These are phyloP conservation scores for Donacobius atricapilla DNA, from an alignment of 2,113 vertebrate genomes.

Conservation along the genomic window DNA sequence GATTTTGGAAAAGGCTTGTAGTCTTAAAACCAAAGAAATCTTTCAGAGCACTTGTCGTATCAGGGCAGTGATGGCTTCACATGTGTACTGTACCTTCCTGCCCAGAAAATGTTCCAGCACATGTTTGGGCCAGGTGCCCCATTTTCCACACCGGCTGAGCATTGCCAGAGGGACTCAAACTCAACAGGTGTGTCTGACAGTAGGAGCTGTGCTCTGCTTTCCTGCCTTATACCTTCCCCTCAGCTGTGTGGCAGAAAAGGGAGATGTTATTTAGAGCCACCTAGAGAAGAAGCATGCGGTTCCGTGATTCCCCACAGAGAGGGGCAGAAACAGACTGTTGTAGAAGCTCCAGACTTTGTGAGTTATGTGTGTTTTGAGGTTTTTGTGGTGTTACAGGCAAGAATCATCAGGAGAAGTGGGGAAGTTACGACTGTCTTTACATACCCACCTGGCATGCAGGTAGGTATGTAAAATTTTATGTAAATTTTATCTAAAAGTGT, in stretches of 20 bases:
- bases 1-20: not conserved
- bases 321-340: fast-evolving
- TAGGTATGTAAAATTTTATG: fast-evolving
- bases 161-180: not conserved
- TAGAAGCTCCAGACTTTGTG: not conserved
- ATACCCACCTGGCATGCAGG: not conserved
- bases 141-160: not conserved
- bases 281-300: not conserved
- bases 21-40: not conserved
- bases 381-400: not conserved
- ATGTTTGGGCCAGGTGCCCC: not conserved
- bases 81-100: not conserved
- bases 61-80: not conserved
- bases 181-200: not conserved
- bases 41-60: not conserved
- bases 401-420: not conserved
- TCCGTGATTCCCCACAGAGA: not conserved
- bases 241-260: not conserved
- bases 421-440: not conserved
- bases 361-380: not conserved
- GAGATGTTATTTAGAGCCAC: not conserved
- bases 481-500: not conserved
- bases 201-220: not conserved
- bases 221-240: not conserved
- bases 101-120: not conserved